These are phyloP conservation scores for Poeciliopsis gracilis DNA, from an alignment of 2,797 vertebrate genomes.

Conservation along the genomic window DNA sequence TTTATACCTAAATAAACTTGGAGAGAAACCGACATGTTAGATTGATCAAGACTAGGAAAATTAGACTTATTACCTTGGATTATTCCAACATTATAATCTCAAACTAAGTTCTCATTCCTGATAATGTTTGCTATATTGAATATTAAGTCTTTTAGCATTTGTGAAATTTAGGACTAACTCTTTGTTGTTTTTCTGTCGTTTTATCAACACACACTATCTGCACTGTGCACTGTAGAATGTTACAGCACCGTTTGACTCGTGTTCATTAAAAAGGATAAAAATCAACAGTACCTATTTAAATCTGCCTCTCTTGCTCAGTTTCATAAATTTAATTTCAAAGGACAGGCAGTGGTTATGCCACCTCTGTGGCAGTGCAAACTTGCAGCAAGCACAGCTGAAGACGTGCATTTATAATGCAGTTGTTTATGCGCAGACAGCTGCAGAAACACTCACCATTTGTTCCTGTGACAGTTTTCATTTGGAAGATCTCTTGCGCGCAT, in stretches of 20 bases:
- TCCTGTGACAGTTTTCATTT: slow-evolving; percentile 7
- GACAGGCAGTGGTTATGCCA: background rate
- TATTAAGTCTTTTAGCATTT: background rate
- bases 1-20: background rate
- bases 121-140: too few relatives aligned
- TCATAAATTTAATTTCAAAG: background rate
- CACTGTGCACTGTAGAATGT: background rate
- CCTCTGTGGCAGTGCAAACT: background rate
- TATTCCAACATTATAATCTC: background rate
- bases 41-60: background rate
- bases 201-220: background rate
- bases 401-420: background rate
- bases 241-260: background rate
- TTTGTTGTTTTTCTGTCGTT: background rate
- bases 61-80: background rate
- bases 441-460: background rate
- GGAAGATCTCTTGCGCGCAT: background rate
- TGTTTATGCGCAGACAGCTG: slow-evolving; percentile 2
- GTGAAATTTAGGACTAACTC: background rate
- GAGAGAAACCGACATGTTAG: background rate
- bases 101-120: background rate
- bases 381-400: background rate
- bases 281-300: background rate
- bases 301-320: background rate
- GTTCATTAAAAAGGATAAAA: background rate